Evolutionary conservation across 2,888 invertebrate genomes (phyloP).

Genomic region (Phalangium opilio): DNA sequence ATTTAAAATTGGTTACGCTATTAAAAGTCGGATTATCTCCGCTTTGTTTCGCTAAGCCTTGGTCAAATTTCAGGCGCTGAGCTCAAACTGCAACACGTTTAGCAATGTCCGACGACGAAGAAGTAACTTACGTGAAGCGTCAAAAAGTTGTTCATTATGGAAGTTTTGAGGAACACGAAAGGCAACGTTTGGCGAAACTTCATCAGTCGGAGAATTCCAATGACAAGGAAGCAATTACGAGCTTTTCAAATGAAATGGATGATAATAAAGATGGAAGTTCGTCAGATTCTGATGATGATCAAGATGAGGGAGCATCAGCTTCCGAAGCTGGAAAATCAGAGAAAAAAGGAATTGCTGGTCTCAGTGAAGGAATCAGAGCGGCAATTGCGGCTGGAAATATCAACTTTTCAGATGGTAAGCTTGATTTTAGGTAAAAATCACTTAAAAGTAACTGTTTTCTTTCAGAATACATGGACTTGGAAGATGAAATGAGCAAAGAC

Average conservation of each 20-base stretch:
- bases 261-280: conserved; percentile 5
- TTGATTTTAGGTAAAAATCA: not conserved
- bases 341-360: conserved; percentile 19
- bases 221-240: conserved; percentile 6
- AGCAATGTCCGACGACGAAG: conserved; percentile 49
- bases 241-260: conserved; percentile 6
- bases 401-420: conserved; percentile 40
- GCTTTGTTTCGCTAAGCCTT: no score
- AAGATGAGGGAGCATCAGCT: no score
- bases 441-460: not conserved
- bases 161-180: conserved; percentile 67
- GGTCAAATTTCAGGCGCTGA: no score
- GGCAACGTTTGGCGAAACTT: conserved; percentile 31
- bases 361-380: conserved; percentile 31
- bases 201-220: not conserved
- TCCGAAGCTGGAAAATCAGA: conserved; percentile 25
- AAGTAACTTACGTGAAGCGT: conserved; percentile 50
- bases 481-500: conserved; percentile 66
- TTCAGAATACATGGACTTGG: conserved; percentile 65
- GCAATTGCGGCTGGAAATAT: conserved; percentile 46
- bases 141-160: conserved; percentile 71
- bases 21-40: no score
- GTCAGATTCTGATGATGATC: conserved; percentile 6
- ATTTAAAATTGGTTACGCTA: no score
- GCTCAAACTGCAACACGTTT: not conserved